Evolutionary conservation across 2,888 invertebrate genomes (phyloP).

Genomic region (Euzetes globulus): DNA sequence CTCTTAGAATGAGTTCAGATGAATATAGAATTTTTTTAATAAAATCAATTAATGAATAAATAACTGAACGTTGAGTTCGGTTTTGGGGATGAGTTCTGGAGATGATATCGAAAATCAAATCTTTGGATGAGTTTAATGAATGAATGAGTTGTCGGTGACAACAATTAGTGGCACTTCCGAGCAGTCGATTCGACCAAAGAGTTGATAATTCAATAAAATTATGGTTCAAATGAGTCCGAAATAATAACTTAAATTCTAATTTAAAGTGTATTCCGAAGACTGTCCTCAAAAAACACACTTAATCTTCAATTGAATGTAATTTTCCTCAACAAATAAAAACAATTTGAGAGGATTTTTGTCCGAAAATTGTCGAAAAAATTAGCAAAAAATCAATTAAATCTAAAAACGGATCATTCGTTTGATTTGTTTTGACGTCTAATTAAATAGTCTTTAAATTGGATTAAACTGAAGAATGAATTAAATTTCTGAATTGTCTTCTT

Average conservation of each 20-base stretch:
- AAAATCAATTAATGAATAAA: neutral
- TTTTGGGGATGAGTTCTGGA: neutral
- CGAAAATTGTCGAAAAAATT: neutral
- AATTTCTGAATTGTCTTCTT: slow-evolving; percentile 1
- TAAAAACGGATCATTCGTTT: neutral
- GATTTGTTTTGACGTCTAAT: neutral
- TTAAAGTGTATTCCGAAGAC: neutral
- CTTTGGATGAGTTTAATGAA: neutral
- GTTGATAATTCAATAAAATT: neutral
- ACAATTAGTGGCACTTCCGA: neutral
- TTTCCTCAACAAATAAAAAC: too few species aligned
- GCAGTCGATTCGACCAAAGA: neutral
- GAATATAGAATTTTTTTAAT: neutral
- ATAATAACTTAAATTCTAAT: neutral
- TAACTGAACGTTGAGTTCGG: neutral
- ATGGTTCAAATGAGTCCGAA: neutral
- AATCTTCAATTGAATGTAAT: too few species aligned
- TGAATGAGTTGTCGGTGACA: neutral
- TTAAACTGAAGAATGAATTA: neutral
- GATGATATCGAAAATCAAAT: neutral
- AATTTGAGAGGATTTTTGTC: too few species aligned
- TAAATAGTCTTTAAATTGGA: neutral
- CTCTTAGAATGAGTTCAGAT: neutral
- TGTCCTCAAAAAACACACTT: neutral
- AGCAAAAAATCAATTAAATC: neutral